Base-by-base conservation (phyloP, 2,113 vertebrate species). In the Psephotus haematonotus region DNA sequence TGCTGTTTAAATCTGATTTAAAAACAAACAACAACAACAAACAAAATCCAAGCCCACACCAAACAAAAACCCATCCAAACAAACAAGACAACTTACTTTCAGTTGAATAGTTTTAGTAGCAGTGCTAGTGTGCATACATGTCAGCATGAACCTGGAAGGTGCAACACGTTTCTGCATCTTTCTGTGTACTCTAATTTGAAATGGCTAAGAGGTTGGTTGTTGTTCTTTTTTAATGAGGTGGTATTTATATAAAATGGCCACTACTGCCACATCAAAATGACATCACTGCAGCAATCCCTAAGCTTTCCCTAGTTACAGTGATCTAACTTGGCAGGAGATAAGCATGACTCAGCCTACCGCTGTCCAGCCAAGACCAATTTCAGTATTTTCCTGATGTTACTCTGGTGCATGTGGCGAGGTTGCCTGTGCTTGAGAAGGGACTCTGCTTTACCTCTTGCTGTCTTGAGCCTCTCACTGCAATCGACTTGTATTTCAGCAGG, bases 271-370 rank as follows among this genome's bases (percentile, higher is more conserved):
- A 44, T 88, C 76, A 78, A 88, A 92, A 67, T 94, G 23, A 90
- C 60, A 68, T 93, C 72, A 82, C 44, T 90, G 37, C 71, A 75
- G 16, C 29, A 50, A 6, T 78, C 35, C 62, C 55, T 63, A 24
- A 59, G 43, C 67, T 95, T 89, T 95, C 80, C 7, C 1, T 78
- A 59, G 77, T 79, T 86, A 44, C 12, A 71, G 44, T 60, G 49
- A 39, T 91, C 84, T 90, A 68, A 71, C 72, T 94, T 94, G 95
- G 95, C 95, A 57, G 53, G 55, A 84, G 65, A 60, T 72, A 65
- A 84, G 65, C 3, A 3, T 93, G 90, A 93, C 80, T 96, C 83
- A 97, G 69, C 57, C 70, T 60, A 17, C 57, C 78, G 72, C 57
- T 25, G 17, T 82, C 28, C 76, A 95, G 92, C 90, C 81, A 92